These are phyloP conservation scores for Pimpla rufipes DNA, from an alignment of 2,888 invertebrate species.

Conservation along the genomic window DNA sequence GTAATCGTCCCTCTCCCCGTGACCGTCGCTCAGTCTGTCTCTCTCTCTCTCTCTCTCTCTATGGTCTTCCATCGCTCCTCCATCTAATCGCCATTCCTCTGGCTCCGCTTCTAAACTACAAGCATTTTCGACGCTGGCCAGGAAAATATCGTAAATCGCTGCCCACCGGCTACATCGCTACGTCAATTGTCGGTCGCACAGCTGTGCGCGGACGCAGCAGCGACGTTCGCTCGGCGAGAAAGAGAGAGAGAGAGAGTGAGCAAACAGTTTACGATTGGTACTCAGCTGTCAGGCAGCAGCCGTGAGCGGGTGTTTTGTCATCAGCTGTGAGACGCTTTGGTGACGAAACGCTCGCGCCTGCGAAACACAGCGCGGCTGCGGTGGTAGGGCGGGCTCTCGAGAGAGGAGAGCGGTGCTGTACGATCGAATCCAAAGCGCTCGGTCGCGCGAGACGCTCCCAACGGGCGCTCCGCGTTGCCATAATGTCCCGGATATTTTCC, in stretches of 20 bases:
- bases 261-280: conserved; percentile 20
- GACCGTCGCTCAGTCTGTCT: conserved; percentile 3
- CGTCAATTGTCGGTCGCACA: not conserved
- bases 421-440: conserved; percentile 46
- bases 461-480: conserved; percentile 32
- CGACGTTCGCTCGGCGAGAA: too few relatives aligned
- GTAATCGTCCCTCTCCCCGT: conserved; percentile 5
- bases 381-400: conserved; percentile 20
- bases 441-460: conserved; percentile 45
- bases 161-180: not conserved
- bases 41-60: conserved; percentile 14
- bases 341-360: conserved; percentile 65
- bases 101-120: conserved; percentile 9
- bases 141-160: conserved; percentile 16
- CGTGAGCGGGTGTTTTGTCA: conserved; percentile 65
- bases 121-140: conserved; percentile 9
- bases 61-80: conserved; percentile 10
- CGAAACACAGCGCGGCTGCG: conserved; percentile 17
- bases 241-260: not conserved
- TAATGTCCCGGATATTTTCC: conserved; percentile 41
- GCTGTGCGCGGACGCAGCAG: conserved; percentile 1
- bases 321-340: conserved; percentile 67
- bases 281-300: conserved; percentile 62
- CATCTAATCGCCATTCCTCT: conserved; percentile 9
- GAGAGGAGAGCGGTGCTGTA: conserved; percentile 29